phyloP scores from a whole-genome alignment of 2,888 invertebrate genomes.

The Horisme vitalbata region DNA sequence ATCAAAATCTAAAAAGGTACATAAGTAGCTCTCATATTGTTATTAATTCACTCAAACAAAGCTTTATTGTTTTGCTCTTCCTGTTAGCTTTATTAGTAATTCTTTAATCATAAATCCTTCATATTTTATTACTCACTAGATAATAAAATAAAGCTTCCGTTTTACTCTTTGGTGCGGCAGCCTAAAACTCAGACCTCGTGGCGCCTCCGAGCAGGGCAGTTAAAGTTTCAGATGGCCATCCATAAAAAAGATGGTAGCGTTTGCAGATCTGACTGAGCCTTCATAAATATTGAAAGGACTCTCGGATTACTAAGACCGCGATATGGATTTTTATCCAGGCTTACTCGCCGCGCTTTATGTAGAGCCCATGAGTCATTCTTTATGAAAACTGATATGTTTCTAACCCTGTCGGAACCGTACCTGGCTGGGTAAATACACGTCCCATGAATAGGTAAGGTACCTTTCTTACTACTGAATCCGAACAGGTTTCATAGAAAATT shows the following conservation, averaged over 20 bases:
- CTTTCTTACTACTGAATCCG: too few relatives aligned
- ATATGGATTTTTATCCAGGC: slow-evolving; percentile 7
- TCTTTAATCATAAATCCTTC: background rate
- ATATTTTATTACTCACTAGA: slow-evolving; percentile 1
- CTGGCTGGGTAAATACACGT: too few relatives aligned
- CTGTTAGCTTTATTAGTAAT: too few relatives aligned
- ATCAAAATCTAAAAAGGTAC: too few relatives aligned
- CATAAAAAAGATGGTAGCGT: slow-evolving; percentile 23
- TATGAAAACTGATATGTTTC: background rate
- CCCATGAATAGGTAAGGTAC: too few relatives aligned
- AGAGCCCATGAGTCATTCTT: background rate
- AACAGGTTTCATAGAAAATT: too few relatives aligned
- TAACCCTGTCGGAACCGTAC: too few relatives aligned
- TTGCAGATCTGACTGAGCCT: slow-evolving; percentile 21
- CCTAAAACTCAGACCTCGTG: slow-evolving; percentile 14
- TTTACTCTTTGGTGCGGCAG: slow-evolving; percentile 11
- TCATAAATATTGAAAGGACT: slow-evolving; percentile 21
- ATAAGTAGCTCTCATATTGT: too few relatives aligned
- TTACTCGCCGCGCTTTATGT: background rate
- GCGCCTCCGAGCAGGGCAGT: slow-evolving; percentile 21
- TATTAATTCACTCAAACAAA: too few relatives aligned
- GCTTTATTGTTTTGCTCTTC: too few relatives aligned
- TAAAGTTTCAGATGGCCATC: slow-evolving; percentile 26
- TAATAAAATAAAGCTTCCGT: slow-evolving; percentile 10
- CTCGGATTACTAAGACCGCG: slow-evolving; percentile 8